Evolutionary conservation across 2,113 vertebrate species (phyloP).

Genomic region (Callithrix jacchus): DNA sequence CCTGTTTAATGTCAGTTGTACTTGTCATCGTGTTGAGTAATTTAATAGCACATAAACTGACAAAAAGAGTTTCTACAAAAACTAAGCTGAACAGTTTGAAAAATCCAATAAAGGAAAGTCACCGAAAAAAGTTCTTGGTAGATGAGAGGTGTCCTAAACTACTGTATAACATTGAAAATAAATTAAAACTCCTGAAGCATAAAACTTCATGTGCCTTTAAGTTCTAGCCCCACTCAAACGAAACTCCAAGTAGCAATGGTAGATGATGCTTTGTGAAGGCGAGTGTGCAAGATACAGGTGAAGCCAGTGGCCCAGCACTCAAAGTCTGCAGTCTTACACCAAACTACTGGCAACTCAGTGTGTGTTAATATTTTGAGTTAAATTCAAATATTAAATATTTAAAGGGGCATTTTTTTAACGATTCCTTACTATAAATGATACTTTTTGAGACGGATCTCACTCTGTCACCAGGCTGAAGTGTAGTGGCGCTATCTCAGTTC

Average conservation of each 20-base stretch:
- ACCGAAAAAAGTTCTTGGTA: not conserved
- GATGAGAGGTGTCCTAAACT: not conserved
- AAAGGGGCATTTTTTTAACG: not conserved
- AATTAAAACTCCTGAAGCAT: not conserved
- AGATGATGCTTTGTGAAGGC: not conserved
- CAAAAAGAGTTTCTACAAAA: not conserved
- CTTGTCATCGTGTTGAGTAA: not conserved
- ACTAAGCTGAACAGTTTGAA: not conserved
- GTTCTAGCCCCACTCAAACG: not conserved
- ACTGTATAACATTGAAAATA: not conserved
- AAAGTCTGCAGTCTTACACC: not conserved
- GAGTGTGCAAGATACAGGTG: not conserved
- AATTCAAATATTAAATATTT: conserved; percentile 11
- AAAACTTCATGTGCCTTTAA: not conserved
- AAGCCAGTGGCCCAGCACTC: not conserved
- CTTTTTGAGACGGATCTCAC: not conserved
- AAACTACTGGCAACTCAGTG: not conserved
- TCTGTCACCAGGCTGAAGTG: no score
- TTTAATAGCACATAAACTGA: not conserved
- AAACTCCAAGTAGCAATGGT: not conserved
- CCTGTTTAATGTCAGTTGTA: not conserved
- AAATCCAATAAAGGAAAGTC: conserved; percentile 6
- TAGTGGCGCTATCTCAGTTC: no score
- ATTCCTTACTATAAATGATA: not conserved
- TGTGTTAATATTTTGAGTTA: not conserved